These are phyloP conservation scores for Cyrtodaria siliqua DNA, from an alignment of 2,888 invertebrate genomes.

Conservation along the genomic window DNA sequence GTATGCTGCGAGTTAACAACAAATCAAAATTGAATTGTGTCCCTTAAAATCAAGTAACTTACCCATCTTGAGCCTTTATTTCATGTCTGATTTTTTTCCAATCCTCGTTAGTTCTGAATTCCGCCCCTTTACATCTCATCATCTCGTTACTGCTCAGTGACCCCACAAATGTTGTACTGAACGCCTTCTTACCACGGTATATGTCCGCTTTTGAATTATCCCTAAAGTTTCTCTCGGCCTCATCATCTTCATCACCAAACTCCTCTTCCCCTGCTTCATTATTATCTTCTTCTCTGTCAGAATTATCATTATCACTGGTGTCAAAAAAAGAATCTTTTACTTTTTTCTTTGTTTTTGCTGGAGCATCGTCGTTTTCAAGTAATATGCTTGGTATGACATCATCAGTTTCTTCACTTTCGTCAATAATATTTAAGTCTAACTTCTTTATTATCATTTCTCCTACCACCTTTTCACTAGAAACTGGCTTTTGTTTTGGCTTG, in stretches of 20 bases:
- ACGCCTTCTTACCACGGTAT: constrained; percentile 48
- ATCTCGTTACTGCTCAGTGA: constrained; percentile 43
- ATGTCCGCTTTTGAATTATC: constrained; percentile 19
- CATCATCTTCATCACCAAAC: constrained; percentile 1
- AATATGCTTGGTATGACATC: constrained; percentile 11
- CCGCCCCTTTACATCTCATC: constrained; percentile 45
- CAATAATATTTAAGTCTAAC: constrained; percentile 58
- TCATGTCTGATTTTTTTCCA: constrained; percentile 49
- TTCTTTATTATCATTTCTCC: constrained; percentile 72
- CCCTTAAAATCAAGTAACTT: too few species aligned
- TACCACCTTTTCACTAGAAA: constrained; percentile 31
- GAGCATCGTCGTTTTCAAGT: not conserved
- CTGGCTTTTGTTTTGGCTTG: too few species aligned
- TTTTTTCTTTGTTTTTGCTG: constrained; percentile 38
- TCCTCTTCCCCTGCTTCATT: not conserved
- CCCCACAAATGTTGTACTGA: constrained; percentile 63
- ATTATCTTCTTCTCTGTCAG: constrained; percentile 8
- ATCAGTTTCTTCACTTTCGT: constrained; percentile 32
- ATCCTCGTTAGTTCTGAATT: constrained; percentile 43
- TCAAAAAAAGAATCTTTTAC: constrained; percentile 58
- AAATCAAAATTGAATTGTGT: too few species aligned
- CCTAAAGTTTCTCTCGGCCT: constrained; percentile 7
- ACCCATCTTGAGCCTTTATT: constrained; percentile 14
- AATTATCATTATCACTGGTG: constrained; percentile 22
- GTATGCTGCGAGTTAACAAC: too few species aligned